Evolutionary conservation across 2,888 invertebrate species (phyloP), one percentile per base, ranked within the genome.

Genomic region (Eumacrocentrus americanus): DNA sequence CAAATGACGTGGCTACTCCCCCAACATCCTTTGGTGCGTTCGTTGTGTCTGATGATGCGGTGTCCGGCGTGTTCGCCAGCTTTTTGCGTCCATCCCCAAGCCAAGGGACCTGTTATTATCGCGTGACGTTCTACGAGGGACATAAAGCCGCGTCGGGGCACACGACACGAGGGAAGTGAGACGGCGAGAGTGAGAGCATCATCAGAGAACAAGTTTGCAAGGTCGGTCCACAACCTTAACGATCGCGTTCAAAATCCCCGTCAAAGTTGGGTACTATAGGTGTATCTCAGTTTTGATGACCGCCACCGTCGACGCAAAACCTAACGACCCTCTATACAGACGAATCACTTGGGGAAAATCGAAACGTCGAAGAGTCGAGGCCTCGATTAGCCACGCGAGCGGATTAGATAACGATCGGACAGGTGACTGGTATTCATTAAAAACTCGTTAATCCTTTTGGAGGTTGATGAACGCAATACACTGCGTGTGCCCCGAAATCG

Each of bases 351-450:
- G 20, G 14, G 48, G 7, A 3, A 25, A 62, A 62, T 60, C 60
- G 58, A 63, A 62, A 52, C 34, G 58, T 64, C 56, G 59, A 62
- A 56, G 57, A 6, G 29, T 18, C 38, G 46, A 53, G 52, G 47
- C 37, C 53, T 46, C 54, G 48, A 65, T 65, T 66, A 70, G 69
- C 68, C 60, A 51, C 60, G 54, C 58, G 56, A 61, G 56, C 46
- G 38, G 60, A 61, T 60, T 64, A 66, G 68, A 70, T 66, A 67
- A 70, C 4, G 68, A 67, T 68, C 63, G 58, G 69, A 66, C 71
- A 67, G 69, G 67, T 70, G 68, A 65, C 40, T 56, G 25, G 50
- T 56, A 66, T 76, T 76, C 75, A 75, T 77, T 76, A 75, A 74
- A 76, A 70, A 72, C 73, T 73, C 71, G 71, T 77, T 74, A 76